Evolutionary conservation across 2,888 invertebrate species (phyloP), one percentile per base, ranked within the genome.

Genomic region (Tenthredo amoena): DNA sequence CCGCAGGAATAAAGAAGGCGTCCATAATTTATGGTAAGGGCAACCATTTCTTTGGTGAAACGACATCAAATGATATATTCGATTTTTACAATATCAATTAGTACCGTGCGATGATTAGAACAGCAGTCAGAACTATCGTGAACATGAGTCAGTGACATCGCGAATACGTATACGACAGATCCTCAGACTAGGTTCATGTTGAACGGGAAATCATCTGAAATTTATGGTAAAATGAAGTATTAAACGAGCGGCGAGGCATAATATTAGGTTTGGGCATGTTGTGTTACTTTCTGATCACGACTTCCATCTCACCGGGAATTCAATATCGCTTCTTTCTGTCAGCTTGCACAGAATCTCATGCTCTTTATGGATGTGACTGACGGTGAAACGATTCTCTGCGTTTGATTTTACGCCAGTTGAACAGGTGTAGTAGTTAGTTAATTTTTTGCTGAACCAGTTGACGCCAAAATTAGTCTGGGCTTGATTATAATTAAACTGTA

Each of bases 401-500:
- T 34, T 68, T 34, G 68, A 6, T 34, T 68, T 68, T 34, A 43
- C 40, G 3, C 40, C 6, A 21, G 21, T 5, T 74, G 72, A 40
- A n/a, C 43, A 21, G 37, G 37, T 43, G 37, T 43, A 34, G 31
- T 10, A 55, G 31, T 50, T 34, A 55, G 31, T 31, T 26, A 18
- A 47, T 77, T 55, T 77, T 77, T 77, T 55, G 12, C 50, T 77
- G 31, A 77, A 50, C n/a, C 34, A 77, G 10, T 31, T 50, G 55
- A 50, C 55, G 77, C 50, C 7, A 31, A 47, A 77, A 77, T 77
- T 50, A 77, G 50, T 47, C 18, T 12, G 31, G 34, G 55, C 31
- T 77, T 50, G 77, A 77, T 77, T 50, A 77, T 77, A 47, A 77
- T 47, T 77, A 77, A 55, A 77, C 31, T 50, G 77, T 50, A 77